These are phyloP conservation scores for Pomatostomus ruficeps DNA, from an alignment of 2,113 vertebrate species.

Conservation along the genomic window DNA sequence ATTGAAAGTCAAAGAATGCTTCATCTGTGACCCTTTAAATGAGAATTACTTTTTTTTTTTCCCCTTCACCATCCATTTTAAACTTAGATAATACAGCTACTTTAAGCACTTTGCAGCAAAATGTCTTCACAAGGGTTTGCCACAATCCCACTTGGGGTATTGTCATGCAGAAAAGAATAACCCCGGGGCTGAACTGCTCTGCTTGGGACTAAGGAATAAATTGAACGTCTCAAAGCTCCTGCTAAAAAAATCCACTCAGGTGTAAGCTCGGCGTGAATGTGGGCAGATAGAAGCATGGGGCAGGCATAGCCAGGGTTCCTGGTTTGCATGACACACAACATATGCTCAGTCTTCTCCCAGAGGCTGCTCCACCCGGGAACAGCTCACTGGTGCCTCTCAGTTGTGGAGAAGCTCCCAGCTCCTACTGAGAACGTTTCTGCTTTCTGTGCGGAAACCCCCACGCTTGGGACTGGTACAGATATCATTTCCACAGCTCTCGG, in stretches of 20 bases:
- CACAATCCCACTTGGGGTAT: neutral
- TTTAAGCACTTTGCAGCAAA: conserved; percentile 16
- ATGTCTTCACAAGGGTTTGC: neutral
- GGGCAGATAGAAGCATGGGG: neutral
- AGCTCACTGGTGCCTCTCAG: neutral
- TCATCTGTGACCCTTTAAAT: conserved; percentile 39
- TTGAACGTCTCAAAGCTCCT: neutral
- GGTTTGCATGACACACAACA: neutral
- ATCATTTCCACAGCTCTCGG: neutral
- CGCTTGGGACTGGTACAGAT: neutral
- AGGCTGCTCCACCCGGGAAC: neutral
- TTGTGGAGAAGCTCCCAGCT: neutral
- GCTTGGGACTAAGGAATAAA: neutral
- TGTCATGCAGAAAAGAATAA: neutral
- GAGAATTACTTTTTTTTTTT: neutral
- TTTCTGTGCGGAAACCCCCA: neutral
- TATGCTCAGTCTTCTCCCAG: conserved; percentile 1
- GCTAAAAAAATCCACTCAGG: neutral
- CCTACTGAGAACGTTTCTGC: neutral
- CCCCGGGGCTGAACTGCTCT: neutral
- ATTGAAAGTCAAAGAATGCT: conserved; percentile 26
- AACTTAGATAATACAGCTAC: neutral
- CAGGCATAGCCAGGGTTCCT: neutral
- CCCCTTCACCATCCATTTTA: neutral
- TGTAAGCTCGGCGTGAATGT: neutral